phyloP scores from a whole-genome alignment of 2,797 vertebrate species.

The Sphenodon punctatus region DNA sequence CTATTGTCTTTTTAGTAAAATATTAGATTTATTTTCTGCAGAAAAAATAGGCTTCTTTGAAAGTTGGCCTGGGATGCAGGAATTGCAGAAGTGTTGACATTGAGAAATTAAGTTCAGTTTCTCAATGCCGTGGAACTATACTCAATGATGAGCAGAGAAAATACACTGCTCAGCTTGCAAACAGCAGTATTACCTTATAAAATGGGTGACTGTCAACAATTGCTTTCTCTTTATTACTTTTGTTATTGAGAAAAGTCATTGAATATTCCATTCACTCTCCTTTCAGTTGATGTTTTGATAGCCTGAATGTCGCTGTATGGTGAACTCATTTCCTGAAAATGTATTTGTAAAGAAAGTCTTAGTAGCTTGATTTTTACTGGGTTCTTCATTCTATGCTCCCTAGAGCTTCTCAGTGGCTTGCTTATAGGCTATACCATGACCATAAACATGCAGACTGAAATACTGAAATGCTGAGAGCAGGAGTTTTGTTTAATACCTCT shows the following conservation, averaged over 20 bases:
- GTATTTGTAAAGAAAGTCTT: conserved; percentile 20
- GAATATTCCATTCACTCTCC: conserved; percentile 58
- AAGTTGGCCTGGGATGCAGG: background rate
- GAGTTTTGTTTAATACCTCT: background rate
- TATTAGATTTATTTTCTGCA: background rate
- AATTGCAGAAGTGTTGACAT: conserved; percentile 42
- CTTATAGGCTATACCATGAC: background rate
- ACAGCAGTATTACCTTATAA: conserved; percentile 40
- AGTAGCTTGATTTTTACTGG: background rate
- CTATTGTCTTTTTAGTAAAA: background rate
- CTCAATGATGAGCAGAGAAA: conserved; percentile 6
- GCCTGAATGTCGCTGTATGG: background rate
- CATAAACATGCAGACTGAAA: background rate
- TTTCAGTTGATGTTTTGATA: conserved; percentile 52
- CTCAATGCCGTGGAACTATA: conserved; percentile 28
- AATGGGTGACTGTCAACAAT: conserved; percentile 15
- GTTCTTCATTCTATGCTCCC: background rate
- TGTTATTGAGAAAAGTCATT: conserved; percentile 41
- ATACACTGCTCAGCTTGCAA: background rate
- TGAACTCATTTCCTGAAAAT: conserved; percentile 43
- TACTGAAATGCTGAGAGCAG: background rate
- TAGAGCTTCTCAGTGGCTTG: conserved; percentile 4
- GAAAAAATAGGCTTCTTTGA: conserved; percentile 32
- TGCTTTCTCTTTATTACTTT: conserved; percentile 53
- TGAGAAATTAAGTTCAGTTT: conserved; percentile 55